These are phyloP conservation scores for Brenthis ino DNA, from an alignment of 2,888 invertebrate species.

Conservation along the genomic window DNA sequence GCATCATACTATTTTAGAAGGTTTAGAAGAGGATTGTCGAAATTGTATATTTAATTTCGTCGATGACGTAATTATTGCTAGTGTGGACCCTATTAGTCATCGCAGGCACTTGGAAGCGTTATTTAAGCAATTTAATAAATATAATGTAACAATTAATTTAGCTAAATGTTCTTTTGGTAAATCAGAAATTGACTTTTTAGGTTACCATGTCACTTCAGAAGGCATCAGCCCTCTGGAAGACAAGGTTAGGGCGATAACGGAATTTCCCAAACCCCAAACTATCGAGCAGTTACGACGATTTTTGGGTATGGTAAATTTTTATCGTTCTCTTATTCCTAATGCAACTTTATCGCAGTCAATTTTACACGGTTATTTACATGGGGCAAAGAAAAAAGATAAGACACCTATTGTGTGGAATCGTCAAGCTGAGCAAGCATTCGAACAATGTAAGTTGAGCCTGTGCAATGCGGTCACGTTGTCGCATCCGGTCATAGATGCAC, in stretches of 20 bases:
- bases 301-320: slow-evolving; percentile 36
- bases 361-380: slow-evolving; percentile 23
- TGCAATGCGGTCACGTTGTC: slow-evolving; percentile 18
- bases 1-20: slow-evolving; percentile 26
- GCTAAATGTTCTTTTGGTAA: slow-evolving; percentile 36
- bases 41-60: slow-evolving; percentile 47
- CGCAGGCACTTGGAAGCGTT: slow-evolving; percentile 32
- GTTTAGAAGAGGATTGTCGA: slow-evolving; percentile 16
- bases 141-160: slow-evolving; percentile 38
- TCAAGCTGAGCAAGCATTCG: slow-evolving; percentile 38
- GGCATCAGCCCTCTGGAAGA: slow-evolving; percentile 21
- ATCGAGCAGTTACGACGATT: slow-evolving; percentile 29
- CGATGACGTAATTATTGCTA: slow-evolving; percentile 48
- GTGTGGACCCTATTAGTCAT: slow-evolving; percentile 23
- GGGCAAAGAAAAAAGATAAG: slow-evolving; percentile 40
- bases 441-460: slow-evolving; percentile 36
- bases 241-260: slow-evolving; percentile 1
- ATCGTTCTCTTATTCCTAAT: slow-evolving; percentile 24
- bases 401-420: slow-evolving; percentile 39
- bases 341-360: not conserved
- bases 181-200: slow-evolving; percentile 34
- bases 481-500: slow-evolving; percentile 10
- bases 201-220: slow-evolving; percentile 27
- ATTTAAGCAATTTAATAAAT: slow-evolving; percentile 34
- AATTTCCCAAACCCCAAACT: slow-evolving; percentile 12